These are phyloP conservation scores for Platerodrilus igneus DNA, from an alignment of 2,888 invertebrate species.

Conservation along the genomic window DNA sequence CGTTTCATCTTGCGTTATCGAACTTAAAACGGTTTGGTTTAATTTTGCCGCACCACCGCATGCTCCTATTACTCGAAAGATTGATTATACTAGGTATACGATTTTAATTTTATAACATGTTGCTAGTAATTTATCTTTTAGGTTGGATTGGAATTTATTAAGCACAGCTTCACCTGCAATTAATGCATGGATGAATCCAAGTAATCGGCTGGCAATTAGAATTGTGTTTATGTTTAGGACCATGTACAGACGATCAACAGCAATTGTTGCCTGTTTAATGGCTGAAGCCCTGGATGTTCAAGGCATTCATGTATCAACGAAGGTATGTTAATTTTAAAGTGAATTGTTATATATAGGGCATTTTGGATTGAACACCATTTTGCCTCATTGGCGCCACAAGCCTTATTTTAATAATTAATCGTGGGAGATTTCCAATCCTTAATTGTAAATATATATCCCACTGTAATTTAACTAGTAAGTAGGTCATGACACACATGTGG, in stretches of 20 bases:
- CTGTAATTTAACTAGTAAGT: too few relatives aligned
- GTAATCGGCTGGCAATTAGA: constrained; percentile 82
- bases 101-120: too few relatives aligned
- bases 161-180: constrained; percentile 96
- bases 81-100: constrained; percentile 80
- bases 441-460: too few relatives aligned
- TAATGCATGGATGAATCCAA: constrained; percentile 97
- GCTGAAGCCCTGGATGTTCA: constrained; percentile 88
- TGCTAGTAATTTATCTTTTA: constrained; percentile 40
- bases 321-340: constrained; percentile 50
- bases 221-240: constrained; percentile 76
- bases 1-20: constrained; percentile 81
- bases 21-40: constrained; percentile 90
- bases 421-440: too few relatives aligned
- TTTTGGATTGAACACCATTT: too few relatives aligned
- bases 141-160: constrained; percentile 92
- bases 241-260: constrained; percentile 74
- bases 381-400: too few relatives aligned
- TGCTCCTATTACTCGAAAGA: constrained; percentile 88
- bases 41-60: constrained; percentile 96
- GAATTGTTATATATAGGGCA: neutral
- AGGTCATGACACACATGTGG: too few relatives aligned
- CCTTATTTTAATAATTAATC: too few relatives aligned
- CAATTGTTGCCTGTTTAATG: constrained; percentile 92
- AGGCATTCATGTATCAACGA: constrained; percentile 73